phyloP scores from a whole-genome alignment of 2,113 vertebrate species.

The Tylochromis polylepis region DNA sequence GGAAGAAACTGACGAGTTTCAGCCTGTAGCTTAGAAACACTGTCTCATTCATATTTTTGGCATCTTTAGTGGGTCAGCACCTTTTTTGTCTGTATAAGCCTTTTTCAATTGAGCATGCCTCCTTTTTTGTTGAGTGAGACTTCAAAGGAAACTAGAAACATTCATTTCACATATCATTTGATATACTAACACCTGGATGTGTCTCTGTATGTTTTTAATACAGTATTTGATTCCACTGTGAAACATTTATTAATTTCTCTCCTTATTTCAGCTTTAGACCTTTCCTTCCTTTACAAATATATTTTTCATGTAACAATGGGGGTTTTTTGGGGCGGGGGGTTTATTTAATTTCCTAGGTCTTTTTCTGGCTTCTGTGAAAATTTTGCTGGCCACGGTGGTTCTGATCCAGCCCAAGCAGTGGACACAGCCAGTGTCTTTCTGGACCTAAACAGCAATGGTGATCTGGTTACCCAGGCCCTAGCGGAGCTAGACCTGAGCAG shows the following conservation, averaged over 20 bases:
- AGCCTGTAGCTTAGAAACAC: neutral
- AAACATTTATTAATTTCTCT: neutral
- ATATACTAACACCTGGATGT: neutral
- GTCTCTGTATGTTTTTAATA: neutral
- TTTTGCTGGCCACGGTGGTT: conserved; percentile 42
- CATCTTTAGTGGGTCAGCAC: neutral
- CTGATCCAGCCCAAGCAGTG: conserved; percentile 34
- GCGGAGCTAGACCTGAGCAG: conserved; percentile 65
- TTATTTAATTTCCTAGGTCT: conserved; percentile 45
- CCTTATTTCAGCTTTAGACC: neutral
- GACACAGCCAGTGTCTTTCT: conserved; percentile 68
- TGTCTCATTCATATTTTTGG: neutral
- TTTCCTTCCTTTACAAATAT: neutral
- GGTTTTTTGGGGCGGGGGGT: no score
- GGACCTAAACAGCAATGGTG: conserved; percentile 67
- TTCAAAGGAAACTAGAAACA: neutral
- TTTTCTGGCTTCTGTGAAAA: conserved; percentile 76
- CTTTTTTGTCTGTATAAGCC: neutral
- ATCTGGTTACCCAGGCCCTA: conserved; percentile 60
- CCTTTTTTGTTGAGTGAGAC: neutral
- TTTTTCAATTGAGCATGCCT: neutral
- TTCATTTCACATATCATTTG: neutral
- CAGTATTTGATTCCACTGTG: neutral
- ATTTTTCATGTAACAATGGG: neutral
- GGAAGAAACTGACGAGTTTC: neutral